Conservation (phyloP, 2,797 vertebrate genomes). For the Pantherophis vulpinus region DNA sequence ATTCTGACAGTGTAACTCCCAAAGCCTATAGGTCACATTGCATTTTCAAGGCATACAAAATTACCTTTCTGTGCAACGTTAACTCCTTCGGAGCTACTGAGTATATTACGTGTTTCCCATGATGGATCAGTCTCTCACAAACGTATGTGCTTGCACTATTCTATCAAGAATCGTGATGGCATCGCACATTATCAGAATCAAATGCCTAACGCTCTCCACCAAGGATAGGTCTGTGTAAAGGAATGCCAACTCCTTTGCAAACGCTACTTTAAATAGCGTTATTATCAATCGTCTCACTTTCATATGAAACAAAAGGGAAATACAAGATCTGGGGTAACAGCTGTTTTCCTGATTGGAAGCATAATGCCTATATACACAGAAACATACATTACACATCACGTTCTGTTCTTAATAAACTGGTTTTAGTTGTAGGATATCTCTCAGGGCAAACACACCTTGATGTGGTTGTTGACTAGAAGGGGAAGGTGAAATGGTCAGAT, state of each 20-base stretch:
- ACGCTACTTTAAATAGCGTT: neutral
- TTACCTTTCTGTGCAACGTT: neutral
- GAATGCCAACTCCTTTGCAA: neutral
- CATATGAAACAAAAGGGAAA: neutral
- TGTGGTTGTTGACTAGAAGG: neutral
- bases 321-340: neutral
- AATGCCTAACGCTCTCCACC: neutral
- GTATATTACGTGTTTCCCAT: neutral
- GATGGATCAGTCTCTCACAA: neutral
- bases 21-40: slow-evolving; percentile 6
- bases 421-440: slow-evolving; percentile 6
- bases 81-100: neutral
- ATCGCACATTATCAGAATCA: neutral
- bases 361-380: neutral
- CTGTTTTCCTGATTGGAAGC: neutral
- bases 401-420: neutral
- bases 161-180: neutral
- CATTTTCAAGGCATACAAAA: slow-evolving; percentile 20
- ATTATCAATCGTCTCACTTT: neutral
- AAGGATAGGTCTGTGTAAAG: neutral
- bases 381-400: neutral
- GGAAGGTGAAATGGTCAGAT: neutral
- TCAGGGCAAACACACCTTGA: neutral
- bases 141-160: neutral
- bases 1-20: slow-evolving; percentile 5